These are phyloP conservation scores for Scolopax bukidnonensis DNA, from an alignment of 2,797 vertebrate species.

Conservation along the genomic window DNA sequence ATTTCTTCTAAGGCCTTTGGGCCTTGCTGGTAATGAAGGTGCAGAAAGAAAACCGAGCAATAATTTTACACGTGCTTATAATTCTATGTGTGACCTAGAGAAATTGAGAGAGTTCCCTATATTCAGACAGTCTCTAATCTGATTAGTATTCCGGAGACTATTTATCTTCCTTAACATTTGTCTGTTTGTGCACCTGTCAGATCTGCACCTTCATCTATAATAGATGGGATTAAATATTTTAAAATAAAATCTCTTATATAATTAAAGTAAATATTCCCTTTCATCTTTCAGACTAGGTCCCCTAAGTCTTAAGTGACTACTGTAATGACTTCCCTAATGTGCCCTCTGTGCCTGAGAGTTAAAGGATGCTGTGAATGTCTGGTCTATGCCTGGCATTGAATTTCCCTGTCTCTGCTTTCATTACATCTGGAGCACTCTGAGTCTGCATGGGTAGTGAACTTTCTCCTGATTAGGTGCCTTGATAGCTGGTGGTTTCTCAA, in stretches of 20 bases:
- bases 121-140: not conserved
- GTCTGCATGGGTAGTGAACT: not conserved
- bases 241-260: slow-evolving; percentile 21
- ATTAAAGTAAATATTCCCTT: slow-evolving; percentile 41
- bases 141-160: slow-evolving; percentile 47
- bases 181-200: slow-evolving; percentile 52
- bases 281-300: slow-evolving; percentile 26
- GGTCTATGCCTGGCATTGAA: not conserved
- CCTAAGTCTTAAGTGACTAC: not conserved
- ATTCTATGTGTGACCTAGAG: not conserved
- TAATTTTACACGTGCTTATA: not conserved
- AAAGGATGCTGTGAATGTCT: not conserved
- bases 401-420: slow-evolving; percentile 4
- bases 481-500: slow-evolving; percentile 17
- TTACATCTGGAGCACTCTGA: slow-evolving; percentile 1
- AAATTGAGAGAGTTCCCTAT: not conserved
- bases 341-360: not conserved
- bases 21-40: not conserved
- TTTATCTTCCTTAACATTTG: not conserved
- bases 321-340: slow-evolving; percentile 32
- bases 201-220: slow-evolving; percentile 43
- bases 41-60: not conserved
- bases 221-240: slow-evolving; percentile 50
- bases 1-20: not conserved
- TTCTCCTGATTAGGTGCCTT: slow-evolving; percentile 2